Conservation (phyloP, 2,113 vertebrate species). For the Crotalus tigris region DNA sequence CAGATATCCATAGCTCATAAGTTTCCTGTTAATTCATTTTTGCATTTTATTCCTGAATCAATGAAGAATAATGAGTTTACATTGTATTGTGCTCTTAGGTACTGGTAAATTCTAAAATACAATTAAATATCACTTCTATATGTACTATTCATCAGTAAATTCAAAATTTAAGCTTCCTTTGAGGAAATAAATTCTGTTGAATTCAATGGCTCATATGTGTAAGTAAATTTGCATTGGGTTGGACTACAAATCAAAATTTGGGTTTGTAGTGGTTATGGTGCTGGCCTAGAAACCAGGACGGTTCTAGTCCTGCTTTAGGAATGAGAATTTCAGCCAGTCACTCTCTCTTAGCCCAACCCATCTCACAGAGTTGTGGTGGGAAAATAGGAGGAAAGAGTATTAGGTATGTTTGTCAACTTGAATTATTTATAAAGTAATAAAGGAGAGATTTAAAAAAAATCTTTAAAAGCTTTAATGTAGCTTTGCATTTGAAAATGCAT, state of each 20-base stretch:
- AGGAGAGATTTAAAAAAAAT: background rate
- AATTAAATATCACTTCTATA: background rate
- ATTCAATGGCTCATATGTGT: background rate
- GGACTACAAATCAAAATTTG: background rate
- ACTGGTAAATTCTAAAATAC: background rate
- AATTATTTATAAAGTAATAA: background rate
- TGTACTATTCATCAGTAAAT: background rate
- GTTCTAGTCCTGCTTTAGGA: background rate
- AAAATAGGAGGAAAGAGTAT: background rate
- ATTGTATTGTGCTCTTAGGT: background rate
- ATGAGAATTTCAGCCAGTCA: background rate
- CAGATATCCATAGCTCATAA: background rate
- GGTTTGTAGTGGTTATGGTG: background rate
- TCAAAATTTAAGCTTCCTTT: background rate
- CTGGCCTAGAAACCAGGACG: background rate
- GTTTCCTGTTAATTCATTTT: background rate
- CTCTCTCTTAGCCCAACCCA: background rate
- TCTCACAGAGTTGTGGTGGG: background rate
- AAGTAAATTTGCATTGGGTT: background rate
- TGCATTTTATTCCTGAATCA: background rate
- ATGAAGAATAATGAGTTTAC: background rate
- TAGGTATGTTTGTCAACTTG: background rate
- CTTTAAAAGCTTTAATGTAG: background rate
- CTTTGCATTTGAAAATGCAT: rapidly evolving
- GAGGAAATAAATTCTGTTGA: background rate